Percentiles rank a stretch among this genome's conserved stretches.
phyloP scores from a whole-genome alignment of 1,140 invertebrate genomes.

The Lucilia sericata region DNA sequence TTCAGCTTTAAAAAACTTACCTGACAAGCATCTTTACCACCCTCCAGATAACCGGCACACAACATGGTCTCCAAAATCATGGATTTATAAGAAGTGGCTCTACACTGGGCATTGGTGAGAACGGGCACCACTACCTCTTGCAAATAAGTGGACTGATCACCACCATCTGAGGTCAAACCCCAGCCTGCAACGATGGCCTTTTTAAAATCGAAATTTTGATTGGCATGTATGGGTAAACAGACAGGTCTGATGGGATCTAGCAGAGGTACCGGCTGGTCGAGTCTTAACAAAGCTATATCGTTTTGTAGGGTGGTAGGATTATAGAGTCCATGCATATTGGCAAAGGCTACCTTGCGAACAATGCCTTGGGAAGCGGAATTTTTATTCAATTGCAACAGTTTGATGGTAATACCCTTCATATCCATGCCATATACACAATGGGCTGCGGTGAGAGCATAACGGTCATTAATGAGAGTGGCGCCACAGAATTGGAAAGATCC shows the following conservation, averaged over 20 bases:
- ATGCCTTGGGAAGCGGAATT: constrained; percentile 66
- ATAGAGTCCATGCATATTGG: constrained; percentile 56
- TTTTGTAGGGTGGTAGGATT: constrained; percentile 72
- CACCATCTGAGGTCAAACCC: constrained; percentile 88
- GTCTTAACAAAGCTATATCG: constrained; percentile 79
- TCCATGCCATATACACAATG: constrained; percentile 73
- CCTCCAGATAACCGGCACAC: constrained; percentile 89
- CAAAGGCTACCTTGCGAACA: constrained; percentile 52
- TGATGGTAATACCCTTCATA: constrained; percentile 72
- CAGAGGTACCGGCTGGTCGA: constrained; percentile 76
- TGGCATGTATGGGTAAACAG: constrained; percentile 77
- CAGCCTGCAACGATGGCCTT: constrained; percentile 88
- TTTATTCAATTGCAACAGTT: constrained; percentile 80
- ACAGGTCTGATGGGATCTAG: constrained; percentile 87
- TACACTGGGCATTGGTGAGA: constrained; percentile 90
- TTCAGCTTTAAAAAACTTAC: constrained; percentile 59
- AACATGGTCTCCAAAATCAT: constrained; percentile 91
- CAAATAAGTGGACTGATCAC: constrained; percentile 84
- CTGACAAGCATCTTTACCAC: constrained; percentile 93
- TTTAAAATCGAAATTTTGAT: constrained; percentile 61
- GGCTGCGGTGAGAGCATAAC: constrained; percentile 69
- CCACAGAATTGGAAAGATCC: constrained; percentile 60
- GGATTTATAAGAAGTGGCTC: constrained; percentile 86
- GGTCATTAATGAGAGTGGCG: constrained; percentile 67
- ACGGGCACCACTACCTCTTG: constrained; percentile 86